Base-by-base conservation (phyloP, 2,888 invertebrate species). In the Euplexia lucipara region DNA sequence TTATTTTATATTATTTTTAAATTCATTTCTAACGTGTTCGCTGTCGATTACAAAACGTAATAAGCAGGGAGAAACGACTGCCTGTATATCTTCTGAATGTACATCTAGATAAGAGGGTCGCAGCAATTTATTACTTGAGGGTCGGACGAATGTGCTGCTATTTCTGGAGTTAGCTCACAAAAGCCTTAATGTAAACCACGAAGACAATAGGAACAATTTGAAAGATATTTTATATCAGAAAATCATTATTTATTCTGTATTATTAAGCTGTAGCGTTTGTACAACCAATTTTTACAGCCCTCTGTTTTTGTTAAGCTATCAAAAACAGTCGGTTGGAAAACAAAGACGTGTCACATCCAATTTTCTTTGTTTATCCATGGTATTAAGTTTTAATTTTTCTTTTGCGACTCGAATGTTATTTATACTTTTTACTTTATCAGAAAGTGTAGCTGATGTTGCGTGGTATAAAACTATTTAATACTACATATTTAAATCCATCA, bases 101-200 rank as follows among this genome's bases (percentile, higher is more conserved):
- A 74, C 48, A 78, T 83, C 82, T 82, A 83, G 83, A 86, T 86
- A 86, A 83, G 65, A 81, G 86, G 86, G 83, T 79, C 77, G 77
- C 51, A 59, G 51, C 58, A 83, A 87, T 88, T 87, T 88, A 88
- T 88, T 77, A 70, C 78, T 45, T 39, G 67, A 79, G 87, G 86
- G 86, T 78, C 62, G 80, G 72, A 63, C 44, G 53, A 78, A 80
- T 78, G 76, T 67, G 69, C 65, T 64, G 63, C 66, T 65, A 79
- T 79, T 78, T 75, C 71, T 35, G 58, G 61, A 75, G 76, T 66
- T 74, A 68, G 62, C 49, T 62, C 57, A 70, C 63, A 66, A 70
- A 74, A 67, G 41, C 58, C 52, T 65, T 59, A 66, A 65, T 58
- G 58, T 49, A 52, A 47, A 44, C 47, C 48, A 47, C 16, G 45